These are phyloP conservation scores for Alca torda DNA, from an alignment of 2,797 vertebrate species.

Conservation along the genomic window DNA sequence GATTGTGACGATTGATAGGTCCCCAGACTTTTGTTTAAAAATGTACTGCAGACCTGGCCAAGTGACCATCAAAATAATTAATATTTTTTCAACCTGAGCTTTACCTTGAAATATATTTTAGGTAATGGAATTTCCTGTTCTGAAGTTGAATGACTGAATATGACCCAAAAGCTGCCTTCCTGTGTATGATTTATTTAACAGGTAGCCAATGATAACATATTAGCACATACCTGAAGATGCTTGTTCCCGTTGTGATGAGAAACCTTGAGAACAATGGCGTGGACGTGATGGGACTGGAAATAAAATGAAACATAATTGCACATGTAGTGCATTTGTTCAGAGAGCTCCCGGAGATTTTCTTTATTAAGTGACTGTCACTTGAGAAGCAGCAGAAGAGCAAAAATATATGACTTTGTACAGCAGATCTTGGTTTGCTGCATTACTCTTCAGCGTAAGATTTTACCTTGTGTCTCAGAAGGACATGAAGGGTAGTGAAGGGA, in stretches of 20 bases:
- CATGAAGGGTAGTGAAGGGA: not conserved
- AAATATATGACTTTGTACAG: conserved; percentile 38
- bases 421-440: conserved; percentile 25
- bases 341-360: not conserved
- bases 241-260: not conserved
- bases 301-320: not conserved
- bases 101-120: not conserved
- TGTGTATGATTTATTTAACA: not conserved
- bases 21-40: not conserved
- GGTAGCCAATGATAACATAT: not conserved
- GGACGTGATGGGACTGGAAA: not conserved
- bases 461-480: conserved; percentile 1
- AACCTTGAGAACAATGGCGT: not conserved
- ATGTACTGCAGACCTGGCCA: not conserved
- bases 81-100: not conserved
- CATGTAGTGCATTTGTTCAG: not conserved
- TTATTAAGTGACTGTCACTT: conserved; percentile 13
- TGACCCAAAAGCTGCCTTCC: not conserved
- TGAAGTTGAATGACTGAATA: not conserved
- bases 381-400: not conserved
- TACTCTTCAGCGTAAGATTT: not conserved
- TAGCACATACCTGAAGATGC: not conserved
- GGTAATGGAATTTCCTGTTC: not conserved
- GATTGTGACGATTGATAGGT: not conserved
- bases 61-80: not conserved